Conservation (phyloP, 1,140 invertebrate species). For the Conus ventricosus region DNA sequence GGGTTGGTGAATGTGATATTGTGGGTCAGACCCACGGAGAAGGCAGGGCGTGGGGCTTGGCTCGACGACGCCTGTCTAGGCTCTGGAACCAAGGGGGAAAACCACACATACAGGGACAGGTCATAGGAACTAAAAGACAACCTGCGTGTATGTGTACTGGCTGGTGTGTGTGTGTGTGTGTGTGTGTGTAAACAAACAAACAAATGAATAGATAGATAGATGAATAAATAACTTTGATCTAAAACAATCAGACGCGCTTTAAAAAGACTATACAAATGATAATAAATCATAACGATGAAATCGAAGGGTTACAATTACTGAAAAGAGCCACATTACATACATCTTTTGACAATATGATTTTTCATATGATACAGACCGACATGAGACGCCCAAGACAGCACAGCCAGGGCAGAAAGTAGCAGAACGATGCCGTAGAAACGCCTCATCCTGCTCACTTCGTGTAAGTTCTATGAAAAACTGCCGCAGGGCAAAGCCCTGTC, state of each 20-base stretch:
- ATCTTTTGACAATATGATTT: too few species aligned
- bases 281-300: too few species aligned
- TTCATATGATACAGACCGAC: not conserved
- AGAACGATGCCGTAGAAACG: not conserved
- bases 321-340: too few species aligned
- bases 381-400: not conserved
- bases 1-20: slow-evolving; percentile 24
- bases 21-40: slow-evolving; percentile 52
- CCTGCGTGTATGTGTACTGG: too few species aligned
- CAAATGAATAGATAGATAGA: too few species aligned
- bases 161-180: too few species aligned
- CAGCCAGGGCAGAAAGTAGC: not conserved
- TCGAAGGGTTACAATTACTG: too few species aligned
- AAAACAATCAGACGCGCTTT: not conserved
- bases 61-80: not conserved
- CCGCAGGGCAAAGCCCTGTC: not conserved
- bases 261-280: not conserved
- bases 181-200: too few species aligned
- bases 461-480: not conserved
- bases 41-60: slow-evolving; percentile 32
- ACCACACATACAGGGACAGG: not conserved
- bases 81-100: not conserved
- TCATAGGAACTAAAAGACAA: too few species aligned
- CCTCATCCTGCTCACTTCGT: not conserved
- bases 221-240: too few species aligned